Base-by-base conservation (phyloP, 2,888 invertebrate species). In the Drosophila hawaiiensis region DNA sequence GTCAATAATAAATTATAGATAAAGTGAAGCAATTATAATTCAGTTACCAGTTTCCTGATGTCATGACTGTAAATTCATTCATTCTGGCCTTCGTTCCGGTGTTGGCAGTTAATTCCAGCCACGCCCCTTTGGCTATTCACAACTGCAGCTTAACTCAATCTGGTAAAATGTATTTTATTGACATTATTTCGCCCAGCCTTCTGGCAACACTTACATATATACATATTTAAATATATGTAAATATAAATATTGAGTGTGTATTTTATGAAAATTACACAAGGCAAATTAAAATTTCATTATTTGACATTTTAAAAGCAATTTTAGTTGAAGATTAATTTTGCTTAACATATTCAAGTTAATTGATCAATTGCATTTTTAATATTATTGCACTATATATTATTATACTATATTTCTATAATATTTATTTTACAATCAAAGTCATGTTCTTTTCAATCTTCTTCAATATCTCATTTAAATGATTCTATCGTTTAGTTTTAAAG, bases 261-360 rank as follows among this genome's bases (percentile, higher is more conserved):
- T 50, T 71, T 59, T 66, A 58, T 73, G 70, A 16, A 68, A 68
- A 71, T 64, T 66, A 52, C 66, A 74, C 33, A 59, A 61, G 70
- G 71, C 79, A 63, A 62, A 83, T 83, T 74, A 72, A 65, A 61
- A 71, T 70, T 75, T 62, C 62, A 84, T 84, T 84, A 76, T 68
- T 76, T 68, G 39, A 37, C 47, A 59, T 78, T 81, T 75, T 62
- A 66, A 84, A 73, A 61, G 50, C 69, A 73, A 77, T 68, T 71
- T 54, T 55, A 67, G 35, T 29, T 64, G 69, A 67, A 64, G 14
- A 41, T 61, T 16, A 7, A 56, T 52, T 43, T 31, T 16, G 5
- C 5, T 16, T 16, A 2, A 14, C 35, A 35, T 35, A 16, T 35
- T 35, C 16, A 16, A 35, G 16, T 35, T 16, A 16, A 35, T 35